These are phyloP conservation scores for Crambe crambe DNA, from an alignment of 37 sponge, comb jelly and placozoan genomes.

Conservation along the genomic window DNA sequence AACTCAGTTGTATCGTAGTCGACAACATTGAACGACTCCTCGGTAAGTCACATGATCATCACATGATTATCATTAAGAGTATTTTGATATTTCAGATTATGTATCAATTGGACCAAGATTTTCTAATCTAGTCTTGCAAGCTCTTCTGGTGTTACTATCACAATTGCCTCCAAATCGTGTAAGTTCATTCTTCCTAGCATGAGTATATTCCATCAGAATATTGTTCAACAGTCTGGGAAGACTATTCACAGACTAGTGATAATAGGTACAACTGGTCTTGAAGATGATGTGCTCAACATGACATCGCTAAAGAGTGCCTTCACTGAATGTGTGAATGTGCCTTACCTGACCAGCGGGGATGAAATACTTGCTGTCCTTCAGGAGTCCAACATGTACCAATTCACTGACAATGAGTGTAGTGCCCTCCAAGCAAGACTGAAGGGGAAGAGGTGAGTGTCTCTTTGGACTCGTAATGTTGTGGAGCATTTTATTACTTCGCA, in stretches of 20 bases:
- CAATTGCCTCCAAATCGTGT: conserved; percentile 69
- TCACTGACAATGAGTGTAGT: conserved; percentile 13
- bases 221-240: conserved; percentile 12
- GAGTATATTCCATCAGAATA: too few relatives aligned
- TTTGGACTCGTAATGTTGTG: neutral
- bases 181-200: conserved; percentile 2
- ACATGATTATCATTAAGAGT: neutral
- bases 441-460: conserved; percentile 26
- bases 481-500: neutral
- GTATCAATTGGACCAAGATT: conserved; percentile 91
- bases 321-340: conserved; percentile 41
- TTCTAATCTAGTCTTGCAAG: conserved; percentile 85
- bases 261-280: conserved; percentile 77
- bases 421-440: conserved; percentile 36
- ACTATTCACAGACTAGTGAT: conserved; percentile 64
- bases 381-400: conserved; percentile 36
- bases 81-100: conserved; percentile 59
- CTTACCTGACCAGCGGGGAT: conserved; percentile 44
- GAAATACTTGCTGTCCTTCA: conserved; percentile 60
- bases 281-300: conserved; percentile 37
- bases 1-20: conserved; percentile 93
- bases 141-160: conserved; percentile 72
- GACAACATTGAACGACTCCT: conserved; percentile 94
- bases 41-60: conserved; percentile 41
- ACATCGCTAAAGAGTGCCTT: conserved; percentile 63